A percentile compares a stretch with the other conserved stretches of the same genome.
phyloP scores from a whole-genome alignment of 2,797 vertebrate species.

The Urosaurus nigricauda region DNA sequence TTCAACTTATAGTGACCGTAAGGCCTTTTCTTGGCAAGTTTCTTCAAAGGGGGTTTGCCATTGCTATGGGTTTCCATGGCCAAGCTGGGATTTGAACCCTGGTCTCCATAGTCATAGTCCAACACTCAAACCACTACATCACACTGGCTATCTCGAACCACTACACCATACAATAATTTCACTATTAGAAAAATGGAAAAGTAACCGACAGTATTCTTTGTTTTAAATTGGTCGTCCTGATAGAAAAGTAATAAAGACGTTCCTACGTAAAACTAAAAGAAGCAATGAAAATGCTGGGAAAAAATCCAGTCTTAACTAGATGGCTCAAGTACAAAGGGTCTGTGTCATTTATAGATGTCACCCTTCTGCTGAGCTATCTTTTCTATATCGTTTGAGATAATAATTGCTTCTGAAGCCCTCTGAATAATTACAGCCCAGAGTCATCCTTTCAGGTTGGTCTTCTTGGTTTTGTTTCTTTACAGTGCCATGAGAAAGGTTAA shows the following conservation, averaged over 20 bases:
- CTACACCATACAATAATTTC: no score
- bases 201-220: no score
- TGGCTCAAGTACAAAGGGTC: background rate
- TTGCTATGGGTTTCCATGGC: no score
- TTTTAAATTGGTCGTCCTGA: background rate
- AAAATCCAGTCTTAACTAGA: background rate
- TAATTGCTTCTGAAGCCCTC: background rate
- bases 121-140: no score
- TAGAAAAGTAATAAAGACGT: background rate
- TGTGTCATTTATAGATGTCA: background rate
- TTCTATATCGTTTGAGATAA: conserved; percentile 10
- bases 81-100: no score
- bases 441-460: conserved; percentile 21
- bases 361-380: conserved; percentile 21
- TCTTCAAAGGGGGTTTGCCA: no score
- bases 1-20: no score
- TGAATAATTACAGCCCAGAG: background rate
- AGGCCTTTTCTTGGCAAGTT: no score
- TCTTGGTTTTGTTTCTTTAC: background rate
- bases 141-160: no score
- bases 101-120: no score
- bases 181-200: no score
- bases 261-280: background rate
- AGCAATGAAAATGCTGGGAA: background rate
- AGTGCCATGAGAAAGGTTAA: background rate